Evolutionary conservation across 1,140 invertebrate species (phyloP).

Genomic region (Bradynema listronoti): DNA sequence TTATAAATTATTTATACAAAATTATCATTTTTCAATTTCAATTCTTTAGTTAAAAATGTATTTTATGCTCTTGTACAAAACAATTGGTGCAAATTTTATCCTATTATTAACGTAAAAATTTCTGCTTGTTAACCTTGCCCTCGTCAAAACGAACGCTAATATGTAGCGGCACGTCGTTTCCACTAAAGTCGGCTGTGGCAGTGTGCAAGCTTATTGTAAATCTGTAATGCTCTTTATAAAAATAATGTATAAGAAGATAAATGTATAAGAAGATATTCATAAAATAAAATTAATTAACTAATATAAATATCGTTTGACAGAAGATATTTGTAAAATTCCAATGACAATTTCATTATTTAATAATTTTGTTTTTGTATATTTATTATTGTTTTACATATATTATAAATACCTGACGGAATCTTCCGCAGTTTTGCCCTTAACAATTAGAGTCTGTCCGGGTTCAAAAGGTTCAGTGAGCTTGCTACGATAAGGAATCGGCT

Average conservation of each 20-base stretch:
- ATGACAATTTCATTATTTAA: too few species aligned
- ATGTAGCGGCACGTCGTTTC: constrained; percentile 55
- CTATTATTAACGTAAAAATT: not conserved
- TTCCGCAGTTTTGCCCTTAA: constrained; percentile 55
- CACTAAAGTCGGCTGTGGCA: constrained; percentile 31
- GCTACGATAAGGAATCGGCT: constrained; percentile 54
- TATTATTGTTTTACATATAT: constrained; percentile 15
- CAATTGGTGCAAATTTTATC: constrained; percentile 7
- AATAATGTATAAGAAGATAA: not conserved
- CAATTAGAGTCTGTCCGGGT: constrained; percentile 54
- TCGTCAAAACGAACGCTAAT: constrained; percentile 53
- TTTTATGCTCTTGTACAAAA: too few species aligned
- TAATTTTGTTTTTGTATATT: too few species aligned
- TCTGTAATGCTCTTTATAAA: not conserved
- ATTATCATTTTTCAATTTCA: not conserved
- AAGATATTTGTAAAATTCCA: too few species aligned
- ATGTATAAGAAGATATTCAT: not conserved
- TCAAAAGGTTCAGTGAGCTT: constrained; percentile 53
- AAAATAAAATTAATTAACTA: too few species aligned
- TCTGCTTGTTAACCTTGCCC: constrained; percentile 41
- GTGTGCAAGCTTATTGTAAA: constrained; percentile 52
- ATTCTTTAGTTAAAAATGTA: too few species aligned
- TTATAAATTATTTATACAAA: too few species aligned
- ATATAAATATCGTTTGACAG: too few species aligned
- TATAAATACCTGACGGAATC: constrained; percentile 43